Evolutionary conservation across 2,797 vertebrate species (phyloP), one percentile per base, ranked within the genome.

Genomic region (Anguilla marmorata): DNA sequence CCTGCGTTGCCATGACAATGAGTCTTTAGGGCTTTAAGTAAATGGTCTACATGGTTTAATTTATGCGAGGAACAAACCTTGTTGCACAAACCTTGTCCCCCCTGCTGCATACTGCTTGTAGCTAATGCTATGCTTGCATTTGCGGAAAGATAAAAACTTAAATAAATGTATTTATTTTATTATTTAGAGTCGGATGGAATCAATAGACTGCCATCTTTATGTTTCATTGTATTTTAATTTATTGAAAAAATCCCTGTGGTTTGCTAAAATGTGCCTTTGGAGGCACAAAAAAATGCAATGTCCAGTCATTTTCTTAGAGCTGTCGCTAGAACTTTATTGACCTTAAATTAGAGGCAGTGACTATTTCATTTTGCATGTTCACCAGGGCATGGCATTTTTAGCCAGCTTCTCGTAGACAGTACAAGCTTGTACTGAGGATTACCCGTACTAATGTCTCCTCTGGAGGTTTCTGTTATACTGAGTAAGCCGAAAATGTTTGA

Each of bases 401-500:
- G 41, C 45, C 24, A 48, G 21, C 37, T 41, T 45, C 33, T 79
- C 30, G 16, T 7, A 82, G 41, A 54, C 9, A 74, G 50, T 14
- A 1, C n/a, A 52, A 30, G 45, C 63, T 8, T 74, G 3, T 74
- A 7, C 54, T 82, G 24, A 30, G 8, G 16, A 30, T 60, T 63
- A 52, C 30, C 33, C 19, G 33, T 27, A 79, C 33, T 79, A 24
- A 54, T 16, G 30, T 52, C 41, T n/a, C 50, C 72, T 19, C 27
- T 19, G 3, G 48, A 82, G 33, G 79, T 87, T 87, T 60, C 50
- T 58, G 11, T 33, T 87, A 82, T 37, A 56, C 48, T 19, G 45
- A 80, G 85, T 45, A 80, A 19, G 74, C 52, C 50, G 30, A 82
- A 58, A 27, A 16, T 19, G 74, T 60, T 80, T 54, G 27, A 80